phyloP scores from a whole-genome alignment of 1,140 invertebrate species.

The Leguminivora glycinivorella region DNA sequence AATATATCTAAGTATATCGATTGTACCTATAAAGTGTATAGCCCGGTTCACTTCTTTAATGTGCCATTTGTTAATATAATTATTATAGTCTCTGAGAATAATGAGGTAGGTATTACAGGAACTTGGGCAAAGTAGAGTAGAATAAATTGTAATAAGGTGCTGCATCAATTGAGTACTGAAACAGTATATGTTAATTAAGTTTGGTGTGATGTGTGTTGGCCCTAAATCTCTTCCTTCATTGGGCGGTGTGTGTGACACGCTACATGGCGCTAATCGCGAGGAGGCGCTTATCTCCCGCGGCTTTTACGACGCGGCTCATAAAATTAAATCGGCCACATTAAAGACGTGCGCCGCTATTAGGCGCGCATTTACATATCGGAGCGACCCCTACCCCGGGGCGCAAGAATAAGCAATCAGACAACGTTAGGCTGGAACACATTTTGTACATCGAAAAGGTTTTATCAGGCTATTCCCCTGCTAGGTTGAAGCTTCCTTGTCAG shows the following conservation, averaged over 20 bases:
- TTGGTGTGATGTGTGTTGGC: not conserved
- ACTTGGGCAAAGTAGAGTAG: not conserved
- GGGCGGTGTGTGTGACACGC: not conserved
- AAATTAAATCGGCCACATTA: constrained; percentile 22
- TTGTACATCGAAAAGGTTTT: not conserved
- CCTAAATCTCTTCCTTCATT: not conserved
- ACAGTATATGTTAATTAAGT: no score
- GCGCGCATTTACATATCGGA: constrained; percentile 12
- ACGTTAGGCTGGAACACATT: not conserved
- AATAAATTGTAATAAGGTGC: no score
- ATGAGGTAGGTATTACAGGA: not conserved
- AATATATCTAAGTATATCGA: no score
- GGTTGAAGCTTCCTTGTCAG: no score
- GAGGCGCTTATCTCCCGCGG: constrained; percentile 9
- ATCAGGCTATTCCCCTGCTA: not conserved
- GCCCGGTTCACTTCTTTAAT: not conserved
- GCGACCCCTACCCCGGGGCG: not conserved
- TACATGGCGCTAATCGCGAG: constrained; percentile 9
- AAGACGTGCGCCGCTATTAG: constrained; percentile 10
- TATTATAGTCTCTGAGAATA: not conserved
- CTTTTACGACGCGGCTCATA: constrained; percentile 16
- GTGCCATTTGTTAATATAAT: not conserved
- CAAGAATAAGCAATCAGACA: not conserved
- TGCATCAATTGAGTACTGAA: no score
- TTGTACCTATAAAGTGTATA: no score